phyloP scores from a whole-genome alignment of 2,888 invertebrate genomes.

The Agriopis marginaria region DNA sequence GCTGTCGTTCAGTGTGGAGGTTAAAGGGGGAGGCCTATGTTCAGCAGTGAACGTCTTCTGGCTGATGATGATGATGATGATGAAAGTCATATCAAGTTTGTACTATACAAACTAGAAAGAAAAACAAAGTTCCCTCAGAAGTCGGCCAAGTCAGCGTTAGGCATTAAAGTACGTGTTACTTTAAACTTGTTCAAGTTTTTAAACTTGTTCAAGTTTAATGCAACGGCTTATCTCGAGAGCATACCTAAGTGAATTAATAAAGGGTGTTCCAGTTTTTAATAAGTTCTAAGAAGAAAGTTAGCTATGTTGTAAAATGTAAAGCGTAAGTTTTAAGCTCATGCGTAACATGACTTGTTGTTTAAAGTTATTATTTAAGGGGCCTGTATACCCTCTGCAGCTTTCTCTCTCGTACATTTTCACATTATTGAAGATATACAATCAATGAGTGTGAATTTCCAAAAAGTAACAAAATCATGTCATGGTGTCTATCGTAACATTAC shows the following conservation, averaged over 20 bases:
- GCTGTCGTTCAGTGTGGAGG: too few species aligned
- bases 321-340: neutral
- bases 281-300: neutral
- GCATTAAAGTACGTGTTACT: slow-evolving; percentile 19
- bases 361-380: too few species aligned
- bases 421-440: too few species aligned
- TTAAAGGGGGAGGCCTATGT: too few species aligned
- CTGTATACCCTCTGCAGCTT: too few species aligned
- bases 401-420: too few species aligned
- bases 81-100: slow-evolving; percentile 2
- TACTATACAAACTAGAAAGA: slow-evolving; percentile 10
- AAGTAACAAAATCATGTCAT: too few species aligned
- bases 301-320: neutral
- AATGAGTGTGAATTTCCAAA: too few species aligned
- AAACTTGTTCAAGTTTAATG: slow-evolving; percentile 18
- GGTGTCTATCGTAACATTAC: too few species aligned
- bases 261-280: slow-evolving; percentile 11
- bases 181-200: slow-evolving; percentile 12
- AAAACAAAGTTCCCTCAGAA: slow-evolving; percentile 17
- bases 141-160: slow-evolving; percentile 16
- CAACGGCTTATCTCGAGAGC: slow-evolving; percentile 18
- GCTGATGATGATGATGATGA: too few species aligned
- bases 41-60: too few species aligned
- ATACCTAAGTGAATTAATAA: slow-evolving; percentile 17
- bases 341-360: neutral